phyloP scores from a whole-genome alignment of 2,888 invertebrate species.

The Tiliacea aurago region DNA sequence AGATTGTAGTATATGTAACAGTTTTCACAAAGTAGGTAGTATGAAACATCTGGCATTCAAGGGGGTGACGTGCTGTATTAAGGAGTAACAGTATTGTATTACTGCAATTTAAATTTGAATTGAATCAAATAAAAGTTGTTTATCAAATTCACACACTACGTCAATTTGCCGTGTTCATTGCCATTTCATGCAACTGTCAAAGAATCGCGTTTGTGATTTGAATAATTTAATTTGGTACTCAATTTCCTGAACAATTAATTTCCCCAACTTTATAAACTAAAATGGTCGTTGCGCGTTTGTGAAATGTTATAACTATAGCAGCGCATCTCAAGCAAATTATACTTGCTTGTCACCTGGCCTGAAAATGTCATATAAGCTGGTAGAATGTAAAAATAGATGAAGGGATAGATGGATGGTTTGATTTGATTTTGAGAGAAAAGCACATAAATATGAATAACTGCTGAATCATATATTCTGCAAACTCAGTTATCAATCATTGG shows the following conservation, averaged over 20 bases:
- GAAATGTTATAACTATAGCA: not conserved
- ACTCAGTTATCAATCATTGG: conserved; percentile 3
- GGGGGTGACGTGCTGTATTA: too few relatives aligned
- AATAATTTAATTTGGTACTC: not conserved
- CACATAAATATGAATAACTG: not conserved
- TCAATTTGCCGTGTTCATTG: not conserved
- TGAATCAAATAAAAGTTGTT: too few relatives aligned
- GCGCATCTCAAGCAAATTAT: not conserved
- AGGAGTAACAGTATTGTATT: too few relatives aligned
- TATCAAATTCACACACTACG: not conserved
- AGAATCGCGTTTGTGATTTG: not conserved
- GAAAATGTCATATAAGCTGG: too few relatives aligned
- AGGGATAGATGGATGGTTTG: too few relatives aligned
- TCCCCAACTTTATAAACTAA: not conserved
- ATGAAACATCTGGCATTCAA: too few relatives aligned
- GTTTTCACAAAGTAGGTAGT: too few relatives aligned
- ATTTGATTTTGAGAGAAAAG: not conserved
- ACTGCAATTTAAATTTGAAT: too few relatives aligned
- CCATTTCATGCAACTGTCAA: too few relatives aligned
- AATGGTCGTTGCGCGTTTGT: too few relatives aligned
- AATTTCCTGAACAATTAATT: not conserved
- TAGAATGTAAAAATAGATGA: too few relatives aligned
- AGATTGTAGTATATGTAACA: too few relatives aligned
- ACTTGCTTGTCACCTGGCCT: conserved; percentile 36
- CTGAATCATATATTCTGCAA: not conserved